Percentiles rank a stretch among this genome's conserved stretches.
Evolutionary conservation across 2,797 vertebrate genomes (phyloP).

Genomic region (Cyclura pinguis): DNA sequence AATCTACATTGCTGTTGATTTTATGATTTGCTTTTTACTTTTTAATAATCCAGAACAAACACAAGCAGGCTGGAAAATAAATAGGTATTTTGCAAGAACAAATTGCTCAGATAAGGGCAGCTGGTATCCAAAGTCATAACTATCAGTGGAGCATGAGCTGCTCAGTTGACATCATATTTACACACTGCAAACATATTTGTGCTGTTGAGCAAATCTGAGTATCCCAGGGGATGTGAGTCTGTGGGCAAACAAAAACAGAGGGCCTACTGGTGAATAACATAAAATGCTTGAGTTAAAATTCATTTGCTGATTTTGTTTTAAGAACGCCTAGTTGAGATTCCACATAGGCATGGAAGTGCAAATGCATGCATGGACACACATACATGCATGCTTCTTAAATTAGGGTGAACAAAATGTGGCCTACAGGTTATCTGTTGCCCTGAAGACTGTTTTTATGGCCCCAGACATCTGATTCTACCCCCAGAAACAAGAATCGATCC

Average conservation of each 20-base stretch:
- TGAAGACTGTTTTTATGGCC: no score
- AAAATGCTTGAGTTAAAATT: conserved; percentile 53
- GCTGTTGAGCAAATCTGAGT: conserved; percentile 69
- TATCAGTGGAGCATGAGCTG: conserved; percentile 48
- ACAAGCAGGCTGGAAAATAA: conserved; percentile 48
- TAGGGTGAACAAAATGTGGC: no score
- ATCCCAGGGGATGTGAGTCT: conserved; percentile 64
- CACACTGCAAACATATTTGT: conserved; percentile 68
- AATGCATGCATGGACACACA: neutral
- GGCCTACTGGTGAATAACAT: conserved; percentile 65
- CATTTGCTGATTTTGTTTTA: conserved; percentile 17
- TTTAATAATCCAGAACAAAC: conserved; percentile 54
- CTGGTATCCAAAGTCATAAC: conserved; percentile 58
- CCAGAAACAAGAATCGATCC: no score
- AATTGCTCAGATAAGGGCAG: conserved; percentile 59
- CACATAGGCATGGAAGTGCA: neutral
- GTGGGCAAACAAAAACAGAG: conserved; percentile 67
- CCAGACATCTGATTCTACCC: no score
- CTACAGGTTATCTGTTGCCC: no score
- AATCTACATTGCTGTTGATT: conserved; percentile 33
- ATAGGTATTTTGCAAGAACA: conserved; percentile 37
- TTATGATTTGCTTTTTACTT: conserved; percentile 29
- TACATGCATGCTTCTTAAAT: neutral
- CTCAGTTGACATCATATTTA: conserved; percentile 68
- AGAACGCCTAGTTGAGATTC: neutral